Evolutionary conservation across 2,797 vertebrate species (phyloP), one percentile per base, ranked within the genome.

Genomic region (Sebastes glaucus): DNA sequence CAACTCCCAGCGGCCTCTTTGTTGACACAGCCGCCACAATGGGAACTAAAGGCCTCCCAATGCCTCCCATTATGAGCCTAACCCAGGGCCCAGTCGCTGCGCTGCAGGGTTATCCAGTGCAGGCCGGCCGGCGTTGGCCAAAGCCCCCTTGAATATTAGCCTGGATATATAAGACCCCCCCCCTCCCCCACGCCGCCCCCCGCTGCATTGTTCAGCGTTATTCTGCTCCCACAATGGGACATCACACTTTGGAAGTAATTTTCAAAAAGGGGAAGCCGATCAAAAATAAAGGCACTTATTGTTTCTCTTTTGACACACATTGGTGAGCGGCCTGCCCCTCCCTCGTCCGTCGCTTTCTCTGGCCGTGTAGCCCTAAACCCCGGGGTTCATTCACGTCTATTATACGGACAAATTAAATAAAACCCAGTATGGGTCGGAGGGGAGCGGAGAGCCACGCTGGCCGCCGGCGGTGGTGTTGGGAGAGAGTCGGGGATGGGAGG

Each of bases 401-500:
- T 98, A 97, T 98, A 96, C 95, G 95, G 96, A 96, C 97, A 97
- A 99, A 99, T 99, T 98, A 99, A 99, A 99, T 99, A 98, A 99
- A 98, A 92, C 87, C 75, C 82, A 25, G 84, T 64, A 82, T 84
- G 83, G 85, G 88, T 83, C 46, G 63, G 85, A 84, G 85, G 83
- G 82, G 79, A 85, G 91, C 64, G 0, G 87, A 92, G 83, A 90
- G 88, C 64, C 76, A 20, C 63, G 9, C 74, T 18, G 88, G 68
- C 74, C 60, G 13, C 20, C 42, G 13, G 55, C 42, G n/a, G 76
- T 33, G 83, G 74, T 30, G 74, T 64, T 42, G 20, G 13, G 63
- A 67, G 56, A 71, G 82, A 76, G 77, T 66, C 38, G 1, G 78
- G 30, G 46, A 16, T 30, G 22, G 65, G 79, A 77, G 74, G 65